A percentile compares a stretch with the other conserved stretches of the same genome.
These are phyloP conservation scores for Trematomus bernacchii DNA, from an alignment of 2,797 vertebrate species.

Conservation along the genomic window DNA sequence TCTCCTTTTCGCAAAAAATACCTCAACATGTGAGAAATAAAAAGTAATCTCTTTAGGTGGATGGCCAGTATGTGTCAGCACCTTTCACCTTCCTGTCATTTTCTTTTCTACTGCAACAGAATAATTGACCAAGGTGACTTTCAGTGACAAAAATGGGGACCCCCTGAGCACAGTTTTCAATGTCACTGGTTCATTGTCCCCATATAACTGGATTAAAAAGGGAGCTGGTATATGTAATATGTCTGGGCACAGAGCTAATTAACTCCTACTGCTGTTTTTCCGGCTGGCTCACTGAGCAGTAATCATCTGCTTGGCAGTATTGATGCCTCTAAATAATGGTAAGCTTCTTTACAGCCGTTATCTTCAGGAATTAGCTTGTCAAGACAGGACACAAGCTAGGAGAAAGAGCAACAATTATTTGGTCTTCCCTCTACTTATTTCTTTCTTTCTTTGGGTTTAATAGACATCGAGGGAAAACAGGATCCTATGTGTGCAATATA, in stretches of 20 bases:
- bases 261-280: conserved; percentile 5
- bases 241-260: conserved; percentile 33
- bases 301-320: conserved; percentile 18
- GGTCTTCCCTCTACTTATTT: not conserved
- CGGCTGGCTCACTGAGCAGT: conserved; percentile 21
- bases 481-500: not conserved
- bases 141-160: conserved; percentile 14
- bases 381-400: conserved; percentile 2
- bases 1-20: conserved; percentile 25
- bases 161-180: conserved; percentile 29
- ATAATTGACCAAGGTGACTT: conserved; percentile 37
- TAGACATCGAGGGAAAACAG: not conserved
- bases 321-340: conserved; percentile 12
- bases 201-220: conserved; percentile 33
- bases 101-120: conserved; percentile 18
- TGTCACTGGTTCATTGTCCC: conserved; percentile 24
- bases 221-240: conserved; percentile 27
- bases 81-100: conserved; percentile 28
- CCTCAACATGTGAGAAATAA: not conserved
- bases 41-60: conserved; percentile 12
- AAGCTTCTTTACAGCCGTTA: conserved; percentile 5
- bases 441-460: not conserved
- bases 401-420: not conserved
- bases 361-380: conserved; percentile 19
- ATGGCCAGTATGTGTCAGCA: conserved; percentile 32